phyloP scores from a whole-genome alignment of 2,797 vertebrate genomes.

The Antennarius maculatus region DNA sequence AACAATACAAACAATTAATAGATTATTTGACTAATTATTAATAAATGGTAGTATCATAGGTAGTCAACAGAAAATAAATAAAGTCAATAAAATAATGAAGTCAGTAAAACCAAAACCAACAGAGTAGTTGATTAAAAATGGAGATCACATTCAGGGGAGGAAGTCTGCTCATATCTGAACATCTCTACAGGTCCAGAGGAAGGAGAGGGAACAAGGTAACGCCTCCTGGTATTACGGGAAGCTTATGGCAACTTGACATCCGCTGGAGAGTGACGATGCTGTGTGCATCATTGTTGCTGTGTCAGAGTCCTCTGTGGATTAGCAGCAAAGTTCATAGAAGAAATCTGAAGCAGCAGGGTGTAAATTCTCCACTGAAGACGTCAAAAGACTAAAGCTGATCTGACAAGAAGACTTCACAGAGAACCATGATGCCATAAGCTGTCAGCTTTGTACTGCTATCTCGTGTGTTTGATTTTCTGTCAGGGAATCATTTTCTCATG shows the following conservation, averaged over 20 bases:
- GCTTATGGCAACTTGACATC: background rate
- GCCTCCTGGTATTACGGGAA: constrained; percentile 14
- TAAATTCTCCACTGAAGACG: constrained; percentile 23
- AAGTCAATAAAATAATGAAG: no score
- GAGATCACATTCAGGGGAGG: background rate
- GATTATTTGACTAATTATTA: constrained; percentile 3
- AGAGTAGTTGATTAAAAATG: background rate
- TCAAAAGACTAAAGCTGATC: constrained; percentile 45
- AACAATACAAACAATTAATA: background rate
- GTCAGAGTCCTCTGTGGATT: constrained; percentile 33
- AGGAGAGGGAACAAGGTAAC: background rate
- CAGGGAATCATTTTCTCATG: constrained; percentile 31
- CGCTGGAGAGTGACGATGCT: constrained; percentile 14
- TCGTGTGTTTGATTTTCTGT: constrained; percentile 36
- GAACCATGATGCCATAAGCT: constrained; percentile 2
- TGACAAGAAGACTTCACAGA: constrained; percentile 28
- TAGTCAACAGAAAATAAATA: background rate
- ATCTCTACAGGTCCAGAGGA: constrained; percentile 2
- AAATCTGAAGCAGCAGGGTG: constrained; percentile 53
- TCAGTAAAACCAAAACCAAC: background rate
- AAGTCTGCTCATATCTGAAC: background rate
- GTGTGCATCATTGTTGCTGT: constrained; percentile 23
- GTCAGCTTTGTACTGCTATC: constrained; percentile 25
- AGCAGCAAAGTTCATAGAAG: constrained; percentile 49
- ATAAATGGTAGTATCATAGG: background rate